Percentiles rank a stretch among this genome's conserved stretches.
These are phyloP conservation scores for Vanessa cardui DNA, from an alignment of 2,888 invertebrate species.

Conservation along the genomic window DNA sequence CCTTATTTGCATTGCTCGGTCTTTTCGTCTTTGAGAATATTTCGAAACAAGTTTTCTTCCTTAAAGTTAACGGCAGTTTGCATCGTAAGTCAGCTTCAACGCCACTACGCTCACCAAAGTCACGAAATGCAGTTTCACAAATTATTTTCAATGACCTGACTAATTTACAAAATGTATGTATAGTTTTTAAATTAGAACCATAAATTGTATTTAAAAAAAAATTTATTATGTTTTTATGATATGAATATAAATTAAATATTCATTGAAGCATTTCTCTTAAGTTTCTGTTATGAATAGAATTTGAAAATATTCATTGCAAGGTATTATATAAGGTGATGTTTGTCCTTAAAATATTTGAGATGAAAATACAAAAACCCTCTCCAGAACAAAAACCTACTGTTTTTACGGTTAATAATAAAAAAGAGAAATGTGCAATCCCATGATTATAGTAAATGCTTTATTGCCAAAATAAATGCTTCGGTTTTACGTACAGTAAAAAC, in stretches of 20 bases:
- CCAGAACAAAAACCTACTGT: background rate
- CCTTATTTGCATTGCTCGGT: conserved; percentile 61
- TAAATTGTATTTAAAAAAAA: too few species aligned
- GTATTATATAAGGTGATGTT: too few species aligned
- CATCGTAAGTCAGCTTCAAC: conserved; percentile 62
- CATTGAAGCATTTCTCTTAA: too few species aligned
- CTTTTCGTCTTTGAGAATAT: conserved; percentile 64
- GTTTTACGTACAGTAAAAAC: conserved; percentile 18
- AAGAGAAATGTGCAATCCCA: conserved; percentile 3
- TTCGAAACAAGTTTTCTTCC: conserved; percentile 66
- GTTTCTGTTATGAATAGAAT: too few species aligned
- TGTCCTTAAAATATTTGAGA: too few species aligned
- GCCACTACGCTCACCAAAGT: conserved; percentile 45
- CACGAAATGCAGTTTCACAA: conserved; percentile 43
- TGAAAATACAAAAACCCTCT: background rate
- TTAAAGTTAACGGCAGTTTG: conserved; percentile 71
- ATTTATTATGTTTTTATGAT: too few species aligned
- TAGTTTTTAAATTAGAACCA: background rate
- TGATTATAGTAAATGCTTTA: background rate
- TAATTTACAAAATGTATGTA: conserved; percentile 22
- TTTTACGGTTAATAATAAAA: background rate
- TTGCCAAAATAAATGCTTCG: conserved; percentile 2
- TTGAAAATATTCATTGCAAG: too few species aligned
- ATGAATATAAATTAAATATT: too few species aligned
- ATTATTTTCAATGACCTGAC: conserved; percentile 25